Percentiles rank a stretch among this genome's conserved stretches.
phyloP scores from a whole-genome alignment of 2,113 vertebrate species.

The Ictidomys tridecemlineatus region DNA sequence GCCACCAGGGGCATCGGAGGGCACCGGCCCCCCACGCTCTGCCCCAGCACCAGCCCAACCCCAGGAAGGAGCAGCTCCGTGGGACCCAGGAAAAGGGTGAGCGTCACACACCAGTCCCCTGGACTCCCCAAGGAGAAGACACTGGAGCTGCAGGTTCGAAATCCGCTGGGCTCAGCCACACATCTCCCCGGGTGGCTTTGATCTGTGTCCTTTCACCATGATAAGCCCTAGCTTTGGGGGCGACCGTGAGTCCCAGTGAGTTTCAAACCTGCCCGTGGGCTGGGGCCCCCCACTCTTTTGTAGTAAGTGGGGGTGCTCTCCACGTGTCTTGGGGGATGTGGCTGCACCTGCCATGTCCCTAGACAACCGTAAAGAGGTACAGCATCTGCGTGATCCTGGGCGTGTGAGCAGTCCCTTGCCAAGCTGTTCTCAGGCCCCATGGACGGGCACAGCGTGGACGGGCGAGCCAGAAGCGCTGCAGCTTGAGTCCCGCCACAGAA shows the following conservation, averaged over 20 bases:
- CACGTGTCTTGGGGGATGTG: no score
- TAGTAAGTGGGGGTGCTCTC: no score
- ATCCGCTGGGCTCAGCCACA: fast-evolving
- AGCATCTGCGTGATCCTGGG: no score
- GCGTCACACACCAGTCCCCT: fast-evolving
- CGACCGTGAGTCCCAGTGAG: neutral
- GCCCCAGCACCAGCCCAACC: neutral
- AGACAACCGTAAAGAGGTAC: no score
- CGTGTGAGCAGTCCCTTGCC: neutral
- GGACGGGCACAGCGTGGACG: neutral
- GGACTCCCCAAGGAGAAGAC: fast-evolving
- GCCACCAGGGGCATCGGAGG: no score
- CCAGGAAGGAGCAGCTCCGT: no score
- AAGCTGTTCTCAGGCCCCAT: fast-evolving
- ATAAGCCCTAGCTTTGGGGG: neutral
- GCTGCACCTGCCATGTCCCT: no score
- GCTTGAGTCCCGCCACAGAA: neutral
- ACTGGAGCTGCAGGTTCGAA: no score
- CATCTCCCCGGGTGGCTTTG: no score
- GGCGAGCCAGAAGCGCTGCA: neutral
- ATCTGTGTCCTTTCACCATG: neutral
- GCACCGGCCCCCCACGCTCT: neutral
- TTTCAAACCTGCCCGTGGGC: no score
- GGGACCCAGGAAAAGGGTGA: fast-evolving
- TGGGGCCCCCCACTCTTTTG: fast-evolving